Percentiles rank a stretch among this genome's conserved stretches.
Evolutionary conservation across 2,888 invertebrate species (phyloP).

Genomic region (Chrysolina americana): DNA sequence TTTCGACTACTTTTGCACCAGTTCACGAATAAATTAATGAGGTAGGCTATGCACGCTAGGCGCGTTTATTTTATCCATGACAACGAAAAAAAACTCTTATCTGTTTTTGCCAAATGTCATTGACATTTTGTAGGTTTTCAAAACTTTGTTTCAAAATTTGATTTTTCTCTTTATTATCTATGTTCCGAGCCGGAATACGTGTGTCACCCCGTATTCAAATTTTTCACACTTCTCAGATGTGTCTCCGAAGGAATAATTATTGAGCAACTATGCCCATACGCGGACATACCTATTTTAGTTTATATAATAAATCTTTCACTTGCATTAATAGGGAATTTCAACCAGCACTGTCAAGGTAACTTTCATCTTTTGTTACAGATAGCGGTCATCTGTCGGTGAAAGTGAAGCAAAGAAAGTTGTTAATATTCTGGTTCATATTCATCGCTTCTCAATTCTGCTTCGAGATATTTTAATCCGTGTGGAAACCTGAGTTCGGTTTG

Average conservation of each 20-base stretch:
- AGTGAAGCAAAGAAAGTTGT: constrained; percentile 28
- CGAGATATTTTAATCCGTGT: background rate
- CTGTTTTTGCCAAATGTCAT: too few species aligned
- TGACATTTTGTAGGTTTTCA: too few species aligned
- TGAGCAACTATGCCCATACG: background rate
- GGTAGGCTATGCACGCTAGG: too few species aligned
- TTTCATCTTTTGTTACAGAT: constrained; percentile 26
- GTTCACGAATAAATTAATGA: too few species aligned
- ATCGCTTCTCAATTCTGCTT: background rate
- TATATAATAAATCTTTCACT: constrained; percentile 7
- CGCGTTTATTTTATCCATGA: too few species aligned
- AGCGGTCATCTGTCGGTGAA: constrained; percentile 21
- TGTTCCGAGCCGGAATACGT: too few species aligned
- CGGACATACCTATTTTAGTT: background rate
- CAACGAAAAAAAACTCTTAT: too few species aligned
- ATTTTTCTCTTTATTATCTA: too few species aligned
- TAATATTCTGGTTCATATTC: constrained; percentile 15
- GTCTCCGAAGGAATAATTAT: background rate
- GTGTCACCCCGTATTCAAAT: too few species aligned
- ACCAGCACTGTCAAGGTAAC: constrained; percentile 30
- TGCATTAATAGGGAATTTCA: constrained; percentile 1
- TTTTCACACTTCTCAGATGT: background rate
- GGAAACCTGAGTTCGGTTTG: background rate
- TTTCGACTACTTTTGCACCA: too few species aligned
- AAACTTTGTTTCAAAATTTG: too few species aligned